Percentiles rank a stretch among this genome's conserved stretches.
Conservation (phyloP, 2,113 vertebrate genomes). For the Rissa tridactyla region DNA sequence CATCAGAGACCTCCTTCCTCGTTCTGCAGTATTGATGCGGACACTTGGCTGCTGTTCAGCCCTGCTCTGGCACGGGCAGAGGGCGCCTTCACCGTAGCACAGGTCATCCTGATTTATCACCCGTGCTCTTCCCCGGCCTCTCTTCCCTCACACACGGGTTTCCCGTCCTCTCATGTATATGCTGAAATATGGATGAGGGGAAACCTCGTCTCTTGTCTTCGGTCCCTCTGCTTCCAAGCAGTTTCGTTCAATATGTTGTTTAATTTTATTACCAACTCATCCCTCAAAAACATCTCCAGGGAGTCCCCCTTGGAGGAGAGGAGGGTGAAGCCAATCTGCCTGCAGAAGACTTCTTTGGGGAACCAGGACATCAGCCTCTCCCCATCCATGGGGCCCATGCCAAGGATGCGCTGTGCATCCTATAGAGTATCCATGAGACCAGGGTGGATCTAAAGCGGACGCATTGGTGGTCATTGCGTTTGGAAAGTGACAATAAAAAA, state of each 20-base stretch:
- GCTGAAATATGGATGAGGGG: background rate
- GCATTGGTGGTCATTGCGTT: background rate
- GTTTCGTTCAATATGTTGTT: background rate
- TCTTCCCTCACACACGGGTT: background rate
- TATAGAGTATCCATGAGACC: background rate
- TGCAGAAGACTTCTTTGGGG: background rate
- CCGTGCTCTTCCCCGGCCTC: background rate
- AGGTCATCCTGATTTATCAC: constrained; percentile 16
- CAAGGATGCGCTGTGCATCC: background rate
- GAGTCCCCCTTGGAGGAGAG: background rate
- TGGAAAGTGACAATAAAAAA: background rate
- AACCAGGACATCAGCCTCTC: background rate
- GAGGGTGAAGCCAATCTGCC: background rate
- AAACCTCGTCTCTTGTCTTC: background rate
- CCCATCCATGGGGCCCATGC: background rate
- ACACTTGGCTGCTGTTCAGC: constrained; percentile 22
- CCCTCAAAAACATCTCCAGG: background rate
- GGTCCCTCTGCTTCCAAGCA: background rate
- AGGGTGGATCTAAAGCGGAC: background rate
- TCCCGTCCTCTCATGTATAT: background rate
- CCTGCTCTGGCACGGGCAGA: background rate
- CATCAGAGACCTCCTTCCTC: background rate
- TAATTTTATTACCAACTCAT: background rate
- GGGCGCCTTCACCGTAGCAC: background rate
- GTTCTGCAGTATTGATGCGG: background rate